Conservation (phyloP, 2,113 vertebrate genomes). For the Datnioides undecimradiatus region DNA sequence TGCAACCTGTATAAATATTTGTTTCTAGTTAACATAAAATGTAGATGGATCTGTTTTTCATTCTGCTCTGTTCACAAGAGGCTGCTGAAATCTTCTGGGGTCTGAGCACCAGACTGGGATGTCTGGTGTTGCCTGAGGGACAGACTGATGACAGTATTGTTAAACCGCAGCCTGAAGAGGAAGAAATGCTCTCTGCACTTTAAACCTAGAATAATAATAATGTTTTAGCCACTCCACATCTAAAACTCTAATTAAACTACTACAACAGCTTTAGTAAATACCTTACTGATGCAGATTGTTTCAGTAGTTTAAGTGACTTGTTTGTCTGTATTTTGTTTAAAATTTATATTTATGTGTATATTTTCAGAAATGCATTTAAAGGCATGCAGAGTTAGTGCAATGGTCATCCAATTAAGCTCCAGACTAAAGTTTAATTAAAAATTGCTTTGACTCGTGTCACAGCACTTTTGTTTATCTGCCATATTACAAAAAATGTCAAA, state of each 20-base stretch:
- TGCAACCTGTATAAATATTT: no score
- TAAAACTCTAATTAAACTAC: background rate
- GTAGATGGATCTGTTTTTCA: constrained; percentile 34
- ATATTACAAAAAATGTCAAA: background rate
- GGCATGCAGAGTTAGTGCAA: background rate
- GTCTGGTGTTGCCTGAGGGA: constrained; percentile 13
- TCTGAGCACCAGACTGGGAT: constrained; percentile 8
- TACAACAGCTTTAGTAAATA: background rate
- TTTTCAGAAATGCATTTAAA: background rate
- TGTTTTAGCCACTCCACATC: background rate
- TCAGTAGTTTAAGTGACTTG: no score
- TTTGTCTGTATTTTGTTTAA: background rate
- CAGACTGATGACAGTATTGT: constrained; percentile 36
- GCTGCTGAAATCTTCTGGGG: constrained; percentile 47
- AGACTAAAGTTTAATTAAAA: background rate
- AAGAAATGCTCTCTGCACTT: background rate
- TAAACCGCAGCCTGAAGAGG: constrained; percentile 16
- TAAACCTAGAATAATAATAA: background rate
- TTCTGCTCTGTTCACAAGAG: constrained; percentile 29
- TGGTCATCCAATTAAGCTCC: background rate
- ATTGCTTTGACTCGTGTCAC: background rate
- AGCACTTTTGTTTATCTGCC: background rate
- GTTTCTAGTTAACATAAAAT: no score
- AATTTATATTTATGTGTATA: background rate
- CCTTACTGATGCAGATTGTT: background rate